Evolutionary conservation across 2,888 invertebrate species (phyloP), one percentile per base, ranked within the genome.

Genomic region (Troides oblongomaculatus): DNA sequence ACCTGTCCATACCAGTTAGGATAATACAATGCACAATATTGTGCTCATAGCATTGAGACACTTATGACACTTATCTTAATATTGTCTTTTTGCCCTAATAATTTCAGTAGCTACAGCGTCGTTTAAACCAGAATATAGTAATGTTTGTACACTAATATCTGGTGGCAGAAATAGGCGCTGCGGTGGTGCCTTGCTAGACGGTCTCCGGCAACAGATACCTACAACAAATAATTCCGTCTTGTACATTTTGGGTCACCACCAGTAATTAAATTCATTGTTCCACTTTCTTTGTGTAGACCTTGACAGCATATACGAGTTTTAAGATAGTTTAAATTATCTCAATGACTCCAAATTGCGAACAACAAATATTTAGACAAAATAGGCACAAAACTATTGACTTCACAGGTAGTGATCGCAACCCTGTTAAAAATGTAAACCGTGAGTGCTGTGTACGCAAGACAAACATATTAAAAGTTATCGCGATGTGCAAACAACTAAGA

Each of bases 401-500:
- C 18, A n/a, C 30, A n/a, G 23, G 25, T 25, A 23, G 0, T 23
- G 7, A 46, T 57, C 43, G 21, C 67, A 64, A 57, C 67, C 70
- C 67, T 64, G 60, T 58, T 58, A 60, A 59, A 63, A 57, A 61
- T 43, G 56, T 56, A 46, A 64, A 67, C 64, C 25, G n/a, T 67
- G 66, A 63, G 43, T 64, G 62, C 25, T 61, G 65, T 68, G 59
- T 67, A 67, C 57, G 62, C 64, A 68, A 71, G 64, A 70, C 68
- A 66, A 66, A 73, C 68, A 71, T 68, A 73, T 72, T 71, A 72
- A 72, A 72, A 71, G 67, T 71, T 75, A 75, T 72, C 61, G 70
- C 68, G 74, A 72, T 72, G 68, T 69, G 72, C 74, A 74, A 73
- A 75, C 73, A 72, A 70, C 70, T 71, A 66, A 65, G 67, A 66